These are phyloP conservation scores for Nasua narica DNA, from an alignment of 2,797 vertebrate species.

Conservation along the genomic window DNA sequence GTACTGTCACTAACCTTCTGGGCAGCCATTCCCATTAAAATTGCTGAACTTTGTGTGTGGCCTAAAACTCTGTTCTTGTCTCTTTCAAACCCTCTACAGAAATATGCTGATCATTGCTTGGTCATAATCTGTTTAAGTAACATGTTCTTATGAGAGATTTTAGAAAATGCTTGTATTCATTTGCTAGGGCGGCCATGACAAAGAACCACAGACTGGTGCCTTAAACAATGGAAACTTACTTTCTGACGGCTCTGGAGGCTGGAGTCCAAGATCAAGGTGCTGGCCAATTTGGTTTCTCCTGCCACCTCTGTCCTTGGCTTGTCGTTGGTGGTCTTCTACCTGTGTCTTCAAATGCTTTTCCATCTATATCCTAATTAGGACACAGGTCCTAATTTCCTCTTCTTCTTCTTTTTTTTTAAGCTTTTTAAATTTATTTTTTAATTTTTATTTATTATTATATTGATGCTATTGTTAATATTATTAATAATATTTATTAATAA, in stretches of 20 bases:
- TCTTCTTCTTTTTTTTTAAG: not conserved
- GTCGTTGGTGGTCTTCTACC: too few relatives aligned
- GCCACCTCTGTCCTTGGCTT: not conserved
- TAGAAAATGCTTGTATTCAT: not conserved
- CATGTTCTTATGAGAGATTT: not conserved
- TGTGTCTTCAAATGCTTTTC: not conserved
- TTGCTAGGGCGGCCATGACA: not conserved
- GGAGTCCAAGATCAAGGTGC: not conserved
- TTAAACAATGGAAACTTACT: not conserved
- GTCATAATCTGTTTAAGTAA: not conserved
- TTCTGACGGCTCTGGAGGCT: not conserved
- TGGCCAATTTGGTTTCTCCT: accelerated
- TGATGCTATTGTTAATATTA: too few relatives aligned
- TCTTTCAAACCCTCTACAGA: not conserved
- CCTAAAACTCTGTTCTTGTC: not conserved
- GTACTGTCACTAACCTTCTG: not conserved
- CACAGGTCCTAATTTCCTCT: not conserved
- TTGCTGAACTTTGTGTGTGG: not conserved
- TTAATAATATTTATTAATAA: too few relatives aligned
- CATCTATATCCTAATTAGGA: not conserved
- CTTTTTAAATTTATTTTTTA: not conserved
- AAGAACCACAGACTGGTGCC: not conserved
- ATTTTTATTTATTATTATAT: too few relatives aligned
- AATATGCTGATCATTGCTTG: too few relatives aligned
- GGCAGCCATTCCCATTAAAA: not conserved